A percentile compares a stretch with the other conserved stretches of the same genome.
Conservation (phyloP, 2,888 invertebrate genomes). For the Galeruca laticollis region DNA sequence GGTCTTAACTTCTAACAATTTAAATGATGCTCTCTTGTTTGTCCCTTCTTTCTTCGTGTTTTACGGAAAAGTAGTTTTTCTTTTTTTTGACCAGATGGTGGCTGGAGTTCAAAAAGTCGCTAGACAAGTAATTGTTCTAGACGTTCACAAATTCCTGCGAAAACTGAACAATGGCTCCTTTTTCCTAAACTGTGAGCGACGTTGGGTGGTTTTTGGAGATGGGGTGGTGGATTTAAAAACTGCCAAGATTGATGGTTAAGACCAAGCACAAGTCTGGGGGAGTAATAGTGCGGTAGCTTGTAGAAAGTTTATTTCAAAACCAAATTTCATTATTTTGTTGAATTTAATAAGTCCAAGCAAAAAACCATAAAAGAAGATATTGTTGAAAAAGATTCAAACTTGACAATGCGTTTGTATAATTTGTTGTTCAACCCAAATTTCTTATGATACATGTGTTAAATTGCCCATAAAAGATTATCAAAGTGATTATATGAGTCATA, state of each 20-base stretch:
- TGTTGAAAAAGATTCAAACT: no score
- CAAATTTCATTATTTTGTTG: no score
- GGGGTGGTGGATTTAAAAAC: constrained; percentile 33
- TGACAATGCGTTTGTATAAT: no score
- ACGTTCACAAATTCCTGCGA: constrained; percentile 52
- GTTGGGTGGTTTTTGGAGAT: constrained; percentile 17
- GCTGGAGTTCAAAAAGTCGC: constrained; percentile 50
- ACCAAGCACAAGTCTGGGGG: not conserved
- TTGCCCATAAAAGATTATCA: no score
- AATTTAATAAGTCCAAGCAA: not conserved
- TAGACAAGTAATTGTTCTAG: constrained; percentile 53
- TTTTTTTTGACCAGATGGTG: constrained; percentile 46
- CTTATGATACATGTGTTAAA: no score
- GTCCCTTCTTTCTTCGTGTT: constrained; percentile 47
- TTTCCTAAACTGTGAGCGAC: constrained; percentile 26
- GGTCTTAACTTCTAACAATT: no score
- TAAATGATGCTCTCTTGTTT: constrained; percentile 56
- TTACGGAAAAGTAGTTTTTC: constrained; percentile 32
- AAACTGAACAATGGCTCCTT: constrained; percentile 41
- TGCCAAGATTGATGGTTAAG: constrained; percentile 42
- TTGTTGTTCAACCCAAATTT: no score
- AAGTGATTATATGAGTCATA: no score
- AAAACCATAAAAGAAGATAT: no score
- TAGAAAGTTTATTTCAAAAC: not conserved
- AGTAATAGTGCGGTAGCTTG: constrained; percentile 3